Conservation (phyloP, 1,140 invertebrate species). For the Thalassaphorura encarpata region DNA sequence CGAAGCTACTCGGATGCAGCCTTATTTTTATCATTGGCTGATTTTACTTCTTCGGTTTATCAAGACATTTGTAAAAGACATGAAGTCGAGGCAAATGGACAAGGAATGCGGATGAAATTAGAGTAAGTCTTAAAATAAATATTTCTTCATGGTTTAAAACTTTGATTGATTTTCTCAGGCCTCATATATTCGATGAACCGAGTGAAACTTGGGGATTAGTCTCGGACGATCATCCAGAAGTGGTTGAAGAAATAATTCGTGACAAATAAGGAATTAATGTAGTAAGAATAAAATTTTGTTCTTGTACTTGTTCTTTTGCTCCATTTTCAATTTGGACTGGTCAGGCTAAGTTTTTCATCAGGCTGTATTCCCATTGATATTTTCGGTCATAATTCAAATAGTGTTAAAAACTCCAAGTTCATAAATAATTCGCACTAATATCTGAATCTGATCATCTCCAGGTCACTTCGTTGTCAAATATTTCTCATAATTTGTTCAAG, state of each 20-base stretch:
- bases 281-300: background rate
- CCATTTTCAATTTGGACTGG: too few species aligned
- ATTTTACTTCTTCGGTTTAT: conserved; percentile 17
- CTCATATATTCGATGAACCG: background rate
- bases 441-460: too few species aligned
- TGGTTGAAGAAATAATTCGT: too few species aligned
- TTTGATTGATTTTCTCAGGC: background rate
- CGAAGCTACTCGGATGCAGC: conserved; percentile 6
- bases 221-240: too few species aligned
- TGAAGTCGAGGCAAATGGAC: conserved; percentile 1
- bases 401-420: too few species aligned
- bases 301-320: too few species aligned
- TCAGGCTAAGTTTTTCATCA: too few species aligned
- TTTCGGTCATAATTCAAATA: too few species aligned
- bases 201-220: background rate
- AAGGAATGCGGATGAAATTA: background rate
- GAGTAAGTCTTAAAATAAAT: background rate
- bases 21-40: conserved; percentile 11
- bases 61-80: conserved; percentile 13
- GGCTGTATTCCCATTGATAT: too few species aligned
- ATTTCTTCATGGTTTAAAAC: background rate
- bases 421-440: too few species aligned
- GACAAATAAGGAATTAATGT: background rate
- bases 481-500: too few species aligned
- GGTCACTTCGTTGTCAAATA: too few species aligned